Conservation (phyloP, 2,888 invertebrate genomes). For the Leistus spinibarbis region DNA sequence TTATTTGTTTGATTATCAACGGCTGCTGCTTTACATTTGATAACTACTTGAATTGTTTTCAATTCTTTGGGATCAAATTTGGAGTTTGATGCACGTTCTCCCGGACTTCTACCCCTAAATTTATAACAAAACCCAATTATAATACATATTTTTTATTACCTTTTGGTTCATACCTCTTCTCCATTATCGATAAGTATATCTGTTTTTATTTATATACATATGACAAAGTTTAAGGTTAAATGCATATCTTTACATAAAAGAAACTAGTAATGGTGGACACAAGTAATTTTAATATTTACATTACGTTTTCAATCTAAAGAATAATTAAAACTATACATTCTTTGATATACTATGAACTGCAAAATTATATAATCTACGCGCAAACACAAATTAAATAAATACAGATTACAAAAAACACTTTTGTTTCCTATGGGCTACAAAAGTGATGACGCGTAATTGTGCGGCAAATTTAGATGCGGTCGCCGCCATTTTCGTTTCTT, state of each 20-base stretch:
- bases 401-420: too few species aligned
- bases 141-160: background rate
- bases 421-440: too few species aligned
- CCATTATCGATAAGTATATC: background rate
- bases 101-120: conserved; percentile 13
- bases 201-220: background rate
- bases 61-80: conserved; percentile 19
- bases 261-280: background rate
- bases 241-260: background rate
- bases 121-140: background rate
- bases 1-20: conserved; percentile 5
- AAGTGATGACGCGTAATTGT: too few species aligned
- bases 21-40: conserved; percentile 11
- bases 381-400: too few species aligned
- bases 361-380: too few species aligned
- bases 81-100: background rate
- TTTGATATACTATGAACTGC: too few species aligned
- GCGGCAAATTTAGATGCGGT: too few species aligned
- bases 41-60: conserved; percentile 18
- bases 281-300: background rate
- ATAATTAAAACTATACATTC: too few species aligned
- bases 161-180: background rate
- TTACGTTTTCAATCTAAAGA: too few species aligned
- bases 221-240: too few species aligned
- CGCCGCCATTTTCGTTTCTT: too few species aligned